These are phyloP conservation scores for Trypoxylus dichotomus DNA, from an alignment of 1,140 invertebrate species.

Conservation along the genomic window DNA sequence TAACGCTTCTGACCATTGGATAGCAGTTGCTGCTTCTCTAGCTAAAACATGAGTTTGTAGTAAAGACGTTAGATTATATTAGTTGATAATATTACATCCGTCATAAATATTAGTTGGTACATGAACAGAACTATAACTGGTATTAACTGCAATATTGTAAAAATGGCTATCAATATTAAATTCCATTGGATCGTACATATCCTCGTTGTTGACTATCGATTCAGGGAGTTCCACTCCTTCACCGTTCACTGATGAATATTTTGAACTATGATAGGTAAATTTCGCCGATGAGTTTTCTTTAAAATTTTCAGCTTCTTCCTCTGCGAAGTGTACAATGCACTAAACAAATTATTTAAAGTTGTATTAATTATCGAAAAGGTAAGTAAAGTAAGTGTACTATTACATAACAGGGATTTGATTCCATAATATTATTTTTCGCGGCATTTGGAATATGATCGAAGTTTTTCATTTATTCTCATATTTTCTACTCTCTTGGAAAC, in stretches of 20 bases:
- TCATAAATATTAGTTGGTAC: constrained; percentile 94
- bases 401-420: too few species aligned
- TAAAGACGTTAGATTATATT: neutral
- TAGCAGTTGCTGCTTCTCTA: constrained; percentile 67
- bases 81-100: constrained; percentile 60
- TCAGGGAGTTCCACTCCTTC: constrained; percentile 49
- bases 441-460: too few species aligned
- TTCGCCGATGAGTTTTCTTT: constrained; percentile 52
- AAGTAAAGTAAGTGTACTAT: too few species aligned
- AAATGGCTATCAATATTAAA: constrained; percentile 79
- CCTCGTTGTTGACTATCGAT: constrained; percentile 51
- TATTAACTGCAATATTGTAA: constrained; percentile 82
- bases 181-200: constrained; percentile 59
- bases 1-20: constrained; percentile 84
- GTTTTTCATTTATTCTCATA: too few species aligned
- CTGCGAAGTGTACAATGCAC: constrained; percentile 72
- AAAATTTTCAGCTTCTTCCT: constrained; percentile 64
- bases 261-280: constrained; percentile 67
- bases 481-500: too few species aligned
- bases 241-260: constrained; percentile 61
- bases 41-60: constrained; percentile 52
- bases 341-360: constrained; percentile 46
- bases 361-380: too few species aligned
- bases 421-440: too few species aligned
- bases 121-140: constrained; percentile 83